These are phyloP conservation scores for Leucophora obtusa DNA, from an alignment of 2,888 invertebrate genomes.

Conservation along the genomic window DNA sequence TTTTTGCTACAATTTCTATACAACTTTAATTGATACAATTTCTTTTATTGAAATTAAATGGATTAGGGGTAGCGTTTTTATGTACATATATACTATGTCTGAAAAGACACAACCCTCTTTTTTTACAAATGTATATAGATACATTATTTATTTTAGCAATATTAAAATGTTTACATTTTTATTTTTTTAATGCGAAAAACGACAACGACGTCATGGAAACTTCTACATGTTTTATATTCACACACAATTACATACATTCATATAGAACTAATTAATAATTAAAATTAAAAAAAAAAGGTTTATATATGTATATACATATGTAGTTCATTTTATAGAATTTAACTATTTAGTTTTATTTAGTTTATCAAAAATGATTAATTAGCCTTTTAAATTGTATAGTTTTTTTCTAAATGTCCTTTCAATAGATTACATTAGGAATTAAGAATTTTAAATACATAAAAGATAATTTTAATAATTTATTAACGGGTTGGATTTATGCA, in stretches of 20 bases:
- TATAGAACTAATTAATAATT: too few species aligned
- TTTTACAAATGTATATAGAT: neutral
- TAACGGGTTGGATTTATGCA: too few species aligned
- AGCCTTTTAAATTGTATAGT: too few species aligned
- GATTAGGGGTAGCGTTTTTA: neutral
- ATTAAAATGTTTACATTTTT: neutral
- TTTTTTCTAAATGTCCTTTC: too few species aligned
- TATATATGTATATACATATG: too few species aligned
- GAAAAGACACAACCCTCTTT: neutral
- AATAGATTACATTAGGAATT: too few species aligned
- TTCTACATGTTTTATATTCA: neutral
- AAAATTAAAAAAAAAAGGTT: too few species aligned
- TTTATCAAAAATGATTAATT: neutral
- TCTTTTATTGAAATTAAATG: neutral
- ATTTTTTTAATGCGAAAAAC: neutral
- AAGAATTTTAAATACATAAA: too few species aligned
- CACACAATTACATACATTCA: neutral
- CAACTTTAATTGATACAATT: too few species aligned
- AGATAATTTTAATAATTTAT: too few species aligned
- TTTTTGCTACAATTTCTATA: neutral
- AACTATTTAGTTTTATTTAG: neutral
- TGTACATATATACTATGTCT: neutral
- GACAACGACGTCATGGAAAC: neutral
- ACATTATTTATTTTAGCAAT: neutral
- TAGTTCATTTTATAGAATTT: neutral